These are phyloP conservation scores for Plumapathes pennacea DNA, from an alignment of 92 coral and sea anemone species.

Conservation along the genomic window DNA sequence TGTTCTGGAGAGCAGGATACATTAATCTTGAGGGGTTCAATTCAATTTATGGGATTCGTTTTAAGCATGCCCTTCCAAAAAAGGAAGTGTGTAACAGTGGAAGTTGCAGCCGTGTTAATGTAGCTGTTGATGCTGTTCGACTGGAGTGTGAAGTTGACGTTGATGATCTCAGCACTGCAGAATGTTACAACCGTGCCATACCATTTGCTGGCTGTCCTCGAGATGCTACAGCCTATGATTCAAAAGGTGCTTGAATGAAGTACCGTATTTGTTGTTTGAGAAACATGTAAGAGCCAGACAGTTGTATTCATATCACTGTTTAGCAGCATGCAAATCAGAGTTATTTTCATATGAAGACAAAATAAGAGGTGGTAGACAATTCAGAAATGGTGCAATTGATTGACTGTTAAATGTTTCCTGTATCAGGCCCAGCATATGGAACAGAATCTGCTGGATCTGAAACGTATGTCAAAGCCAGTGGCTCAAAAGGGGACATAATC, in stretches of 20 bases:
- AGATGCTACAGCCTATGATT: no score
- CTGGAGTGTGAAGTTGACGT: constrained; percentile 55
- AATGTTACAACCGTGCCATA: constrained; percentile 48
- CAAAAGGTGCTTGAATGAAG: no score
- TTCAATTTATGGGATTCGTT: constrained; percentile 58
- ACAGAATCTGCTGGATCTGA: neutral
- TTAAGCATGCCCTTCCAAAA: constrained; percentile 57
- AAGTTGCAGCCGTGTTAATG: constrained; percentile 51
- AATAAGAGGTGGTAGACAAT: no score
- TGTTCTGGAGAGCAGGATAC: constrained; percentile 80
- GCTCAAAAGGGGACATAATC: constrained; percentile 46
- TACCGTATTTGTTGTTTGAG: no score
- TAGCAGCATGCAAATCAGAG: no score
- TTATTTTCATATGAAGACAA: no score
- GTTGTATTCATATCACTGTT: no score
- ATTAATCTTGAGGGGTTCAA: constrained; percentile 57
- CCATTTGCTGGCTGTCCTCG: constrained; percentile 64
- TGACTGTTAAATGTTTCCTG: no score
- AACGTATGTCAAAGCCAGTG: constrained; percentile 60
- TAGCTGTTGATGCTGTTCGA: constrained; percentile 59
- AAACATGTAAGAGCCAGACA: no score
- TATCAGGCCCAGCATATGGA: constrained; percentile 86
- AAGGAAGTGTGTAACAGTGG: constrained; percentile 2
- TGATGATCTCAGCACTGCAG: constrained; percentile 7
- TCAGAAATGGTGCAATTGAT: no score